Conservation (phyloP, 1,140 invertebrate species). For the Brachionus plicatilis region DNA sequence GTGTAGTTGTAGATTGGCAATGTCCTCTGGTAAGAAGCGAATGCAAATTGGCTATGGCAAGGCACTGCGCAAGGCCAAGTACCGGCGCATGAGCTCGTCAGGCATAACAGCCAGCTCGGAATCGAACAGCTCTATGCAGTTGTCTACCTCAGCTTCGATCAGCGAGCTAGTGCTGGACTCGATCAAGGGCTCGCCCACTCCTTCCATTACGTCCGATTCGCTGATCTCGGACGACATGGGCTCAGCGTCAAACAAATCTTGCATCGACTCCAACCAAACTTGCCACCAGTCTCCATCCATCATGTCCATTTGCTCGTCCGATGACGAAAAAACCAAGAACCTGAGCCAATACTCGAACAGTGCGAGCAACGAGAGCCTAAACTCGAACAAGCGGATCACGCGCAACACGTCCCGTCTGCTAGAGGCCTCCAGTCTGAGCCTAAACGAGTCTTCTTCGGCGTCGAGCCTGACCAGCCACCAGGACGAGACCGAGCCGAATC, state of each 20-base stretch:
- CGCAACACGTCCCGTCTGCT: not conserved
- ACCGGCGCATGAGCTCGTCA: not conserved
- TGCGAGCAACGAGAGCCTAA: not conserved
- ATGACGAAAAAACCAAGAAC: not conserved
- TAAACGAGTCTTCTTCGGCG: not conserved
- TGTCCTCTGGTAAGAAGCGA: not conserved
- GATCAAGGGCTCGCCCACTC: not conserved
- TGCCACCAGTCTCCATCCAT: not conserved
- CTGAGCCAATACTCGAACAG: not conserved
- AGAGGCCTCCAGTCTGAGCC: not conserved
- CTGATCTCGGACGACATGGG: not conserved
- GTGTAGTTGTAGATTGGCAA: not conserved
- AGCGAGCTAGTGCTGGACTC: not conserved
- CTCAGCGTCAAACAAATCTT: not conserved
- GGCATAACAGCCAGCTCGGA: not conserved
- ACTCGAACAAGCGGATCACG: not conserved
- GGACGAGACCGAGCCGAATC: not conserved
- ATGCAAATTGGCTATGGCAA: not conserved
- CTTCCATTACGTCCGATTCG: not conserved
- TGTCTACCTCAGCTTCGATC: not conserved
- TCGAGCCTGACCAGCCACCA: not conserved
- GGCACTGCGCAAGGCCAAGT: not conserved
- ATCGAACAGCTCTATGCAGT: not conserved
- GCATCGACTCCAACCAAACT: not conserved
- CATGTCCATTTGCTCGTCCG: not conserved